Evolutionary conservation across 2,888 invertebrate genomes (phyloP), one percentile per base, ranked within the genome.

Genomic region (Glyphotaelius pellucidus): DNA sequence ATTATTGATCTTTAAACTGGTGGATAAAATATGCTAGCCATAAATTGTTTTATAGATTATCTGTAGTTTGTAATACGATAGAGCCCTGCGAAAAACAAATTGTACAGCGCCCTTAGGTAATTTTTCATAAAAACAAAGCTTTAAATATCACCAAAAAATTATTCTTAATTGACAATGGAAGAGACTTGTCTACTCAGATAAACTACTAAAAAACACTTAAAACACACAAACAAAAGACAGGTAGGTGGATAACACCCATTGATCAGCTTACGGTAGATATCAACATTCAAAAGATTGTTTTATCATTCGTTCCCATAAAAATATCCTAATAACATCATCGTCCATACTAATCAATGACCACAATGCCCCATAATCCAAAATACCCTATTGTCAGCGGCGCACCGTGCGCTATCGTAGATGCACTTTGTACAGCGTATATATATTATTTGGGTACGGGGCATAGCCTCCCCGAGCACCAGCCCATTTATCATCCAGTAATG

Each of bases 401-500:
- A 25, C 67, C 67, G 67, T 19, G 52, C 52, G 52, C 52, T 67
- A 19, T 67, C 52, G 19, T 25, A 25, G 52, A 67, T 67, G 52
- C 52, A 67, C 19, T 67, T 67, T 4, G 52, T 25, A 25, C 52
- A 67, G 25, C 11, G 52, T 47, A 47, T 47, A 47, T 47, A 47
- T 47, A 47, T 14, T 14, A 14, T 47, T 11, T 15, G 25, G 67
- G 67, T 67, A 67, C 67, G 25, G 25, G 67, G n/a, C 4, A 67
- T n/a, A 67, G 67, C 67, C 67, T 25, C n/a, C 67, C 67, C 67
- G 67, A 67, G 67, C 67, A 67, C 67, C 47, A 25, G 31, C n/a
- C 52, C 86, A 86, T 86, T 86, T 42, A 86, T 86, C 86, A 86
- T 85, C 42, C 86, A 3, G 30, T 86, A 86, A 86, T 86, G 42